Percentiles rank a stretch among this genome's conserved stretches.
phyloP scores from a whole-genome alignment of 2,113 vertebrate genomes.

The Telmatochromis sp. region DNA sequence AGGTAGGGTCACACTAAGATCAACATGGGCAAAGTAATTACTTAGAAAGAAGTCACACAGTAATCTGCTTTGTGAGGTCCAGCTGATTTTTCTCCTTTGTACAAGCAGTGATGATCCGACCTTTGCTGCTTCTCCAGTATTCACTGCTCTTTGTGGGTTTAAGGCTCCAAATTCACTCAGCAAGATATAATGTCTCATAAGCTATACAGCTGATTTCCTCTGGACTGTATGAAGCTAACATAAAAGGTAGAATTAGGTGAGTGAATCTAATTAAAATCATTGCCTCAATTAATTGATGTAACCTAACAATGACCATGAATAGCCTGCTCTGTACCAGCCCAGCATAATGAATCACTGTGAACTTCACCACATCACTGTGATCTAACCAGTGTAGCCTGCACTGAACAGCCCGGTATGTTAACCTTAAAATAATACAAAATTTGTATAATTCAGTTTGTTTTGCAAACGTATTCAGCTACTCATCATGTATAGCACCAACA shows the following conservation, averaged over 20 bases:
- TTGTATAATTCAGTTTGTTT: background rate
- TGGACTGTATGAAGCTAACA: background rate
- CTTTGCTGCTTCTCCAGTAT: background rate
- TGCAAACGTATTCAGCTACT: accelerated
- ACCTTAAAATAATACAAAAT: background rate
- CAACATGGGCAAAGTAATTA: background rate
- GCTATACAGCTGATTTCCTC: background rate
- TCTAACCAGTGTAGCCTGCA: background rate
- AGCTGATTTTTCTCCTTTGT: background rate
- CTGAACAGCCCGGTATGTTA: background rate
- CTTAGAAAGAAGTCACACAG: background rate
- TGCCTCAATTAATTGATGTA: background rate
- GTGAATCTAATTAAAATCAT: background rate
- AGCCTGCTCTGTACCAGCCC: background rate
- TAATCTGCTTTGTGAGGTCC: background rate
- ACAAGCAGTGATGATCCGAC: background rate
- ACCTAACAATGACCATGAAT: background rate
- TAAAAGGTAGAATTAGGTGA: background rate
- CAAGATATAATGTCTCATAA: background rate
- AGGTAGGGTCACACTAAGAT: background rate
- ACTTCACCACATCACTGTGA: background rate
- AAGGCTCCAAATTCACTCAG: background rate
- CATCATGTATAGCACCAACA: background rate
- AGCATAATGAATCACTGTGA: background rate
- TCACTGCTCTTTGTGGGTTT: background rate